Evolutionary conservation across 2,113 vertebrate genomes (phyloP).

Genomic region (Halichoerus grypus): DNA sequence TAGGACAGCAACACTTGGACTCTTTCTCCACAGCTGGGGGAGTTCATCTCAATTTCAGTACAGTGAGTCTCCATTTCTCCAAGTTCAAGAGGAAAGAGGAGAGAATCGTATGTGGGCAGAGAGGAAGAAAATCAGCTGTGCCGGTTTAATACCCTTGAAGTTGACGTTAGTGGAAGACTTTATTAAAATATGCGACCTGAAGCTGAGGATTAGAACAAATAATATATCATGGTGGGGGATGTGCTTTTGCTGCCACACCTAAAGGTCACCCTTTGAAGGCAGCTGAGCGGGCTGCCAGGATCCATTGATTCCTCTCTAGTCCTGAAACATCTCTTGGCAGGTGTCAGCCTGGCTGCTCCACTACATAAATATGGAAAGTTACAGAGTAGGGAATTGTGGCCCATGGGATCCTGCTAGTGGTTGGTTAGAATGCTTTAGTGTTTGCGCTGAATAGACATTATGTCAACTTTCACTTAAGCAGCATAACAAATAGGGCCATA

Average conservation of each 20-base stretch:
- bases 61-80: neutral
- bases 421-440: neutral
- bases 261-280: constrained; percentile 46
- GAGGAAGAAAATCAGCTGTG: neutral
- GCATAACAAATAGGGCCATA: neutral
- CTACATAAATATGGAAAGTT: neutral
- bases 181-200: constrained; percentile 28
- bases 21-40: neutral
- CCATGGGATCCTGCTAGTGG: neutral
- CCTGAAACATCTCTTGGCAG: neutral
- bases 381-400: neutral
- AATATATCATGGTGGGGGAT: neutral
- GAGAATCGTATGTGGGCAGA: neutral
- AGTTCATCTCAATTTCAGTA: neutral
- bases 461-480: neutral
- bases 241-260: neutral
- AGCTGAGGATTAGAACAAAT: constrained; percentile 6
- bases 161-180: neutral
- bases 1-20: neutral
- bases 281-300: neutral
- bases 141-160: constrained; percentile 8
- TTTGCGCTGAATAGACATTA: neutral
- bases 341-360: neutral
- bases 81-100: neutral
- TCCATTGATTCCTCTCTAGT: constrained; percentile 7